A percentile compares a stretch with the other conserved stretches of the same genome.
Conservation (phyloP, 2,797 vertebrate genomes). For the Pterois miles region DNA sequence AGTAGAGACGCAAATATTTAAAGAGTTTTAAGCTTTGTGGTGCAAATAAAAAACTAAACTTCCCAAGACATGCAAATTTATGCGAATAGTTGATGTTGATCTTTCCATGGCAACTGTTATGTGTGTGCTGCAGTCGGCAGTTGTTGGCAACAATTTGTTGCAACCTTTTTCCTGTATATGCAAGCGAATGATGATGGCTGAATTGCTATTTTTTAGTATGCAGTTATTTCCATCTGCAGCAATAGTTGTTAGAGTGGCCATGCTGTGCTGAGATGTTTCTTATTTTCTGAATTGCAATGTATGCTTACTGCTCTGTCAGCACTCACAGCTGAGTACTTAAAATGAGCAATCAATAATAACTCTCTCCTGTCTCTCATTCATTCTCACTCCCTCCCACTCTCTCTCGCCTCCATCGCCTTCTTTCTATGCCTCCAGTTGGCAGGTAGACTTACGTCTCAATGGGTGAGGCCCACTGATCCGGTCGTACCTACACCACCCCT, state of each 20-base stretch:
- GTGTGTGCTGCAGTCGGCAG: constrained; percentile 26
- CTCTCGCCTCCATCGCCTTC: constrained; percentile 8
- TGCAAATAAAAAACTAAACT: background rate
- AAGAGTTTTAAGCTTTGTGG: background rate
- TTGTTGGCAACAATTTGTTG: constrained; percentile 21
- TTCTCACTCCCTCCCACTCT: constrained; percentile 6
- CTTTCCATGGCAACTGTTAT: constrained; percentile 41
- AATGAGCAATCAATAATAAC: constrained; percentile 69
- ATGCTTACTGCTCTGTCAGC: constrained; percentile 61
- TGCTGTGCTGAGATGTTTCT: constrained; percentile 37
- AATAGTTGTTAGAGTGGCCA: constrained; percentile 9
- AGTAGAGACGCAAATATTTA: background rate
- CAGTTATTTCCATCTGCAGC: constrained; percentile 27
- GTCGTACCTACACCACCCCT: constrained; percentile 36
- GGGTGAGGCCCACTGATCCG: constrained; percentile 73
- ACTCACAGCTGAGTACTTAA: constrained; percentile 50
- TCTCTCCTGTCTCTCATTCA: constrained; percentile 26
- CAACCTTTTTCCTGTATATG: background rate
- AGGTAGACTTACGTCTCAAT: constrained; percentile 70
- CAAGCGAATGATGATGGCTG: constrained; percentile 28
- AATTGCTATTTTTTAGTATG: constrained; percentile 6
- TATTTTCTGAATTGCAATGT: constrained; percentile 35
- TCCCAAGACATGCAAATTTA: constrained; percentile 45
- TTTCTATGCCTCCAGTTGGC: constrained; percentile 14
- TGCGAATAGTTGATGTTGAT: constrained; percentile 41